A percentile compares a stretch with the other conserved stretches of the same genome.
Evolutionary conservation across 2,888 invertebrate genomes (phyloP).

Genomic region (Thysanoteuthis rhombus): DNA sequence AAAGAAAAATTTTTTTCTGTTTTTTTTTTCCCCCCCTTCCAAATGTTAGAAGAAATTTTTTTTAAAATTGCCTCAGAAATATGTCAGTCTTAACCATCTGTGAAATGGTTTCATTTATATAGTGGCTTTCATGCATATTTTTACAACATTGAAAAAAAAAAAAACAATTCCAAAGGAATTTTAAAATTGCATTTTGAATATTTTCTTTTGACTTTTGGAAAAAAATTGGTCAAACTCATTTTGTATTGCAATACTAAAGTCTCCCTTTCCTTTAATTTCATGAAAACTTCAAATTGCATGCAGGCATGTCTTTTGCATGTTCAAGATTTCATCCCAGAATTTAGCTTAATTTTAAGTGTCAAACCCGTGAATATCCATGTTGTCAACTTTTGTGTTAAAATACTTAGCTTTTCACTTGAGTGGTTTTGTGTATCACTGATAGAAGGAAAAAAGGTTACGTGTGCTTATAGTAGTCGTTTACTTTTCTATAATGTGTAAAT

Average conservation of each 20-base stretch:
- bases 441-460: not conserved
- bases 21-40: not conserved
- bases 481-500: too few relatives aligned
- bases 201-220: too few relatives aligned
- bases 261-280: not conserved
- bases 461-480: not conserved
- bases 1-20: too few relatives aligned
- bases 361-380: not conserved
- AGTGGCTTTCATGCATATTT: not conserved
- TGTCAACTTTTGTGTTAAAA: not conserved
- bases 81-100: not conserved
- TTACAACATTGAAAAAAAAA: too few relatives aligned
- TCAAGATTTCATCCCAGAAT: not conserved
- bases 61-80: not conserved
- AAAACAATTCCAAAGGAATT: too few relatives aligned
- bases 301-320: conserved; percentile 24
- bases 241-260: not conserved
- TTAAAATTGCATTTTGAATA: too few relatives aligned
- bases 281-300: not conserved
- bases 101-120: not conserved
- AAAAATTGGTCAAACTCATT: not conserved
- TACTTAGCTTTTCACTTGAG: not conserved
- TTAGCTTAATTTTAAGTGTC: not conserved
- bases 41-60: not conserved
- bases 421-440: not conserved